Evolutionary conservation across 2,113 vertebrate species (phyloP).

Genomic region (Panthera uncia): DNA sequence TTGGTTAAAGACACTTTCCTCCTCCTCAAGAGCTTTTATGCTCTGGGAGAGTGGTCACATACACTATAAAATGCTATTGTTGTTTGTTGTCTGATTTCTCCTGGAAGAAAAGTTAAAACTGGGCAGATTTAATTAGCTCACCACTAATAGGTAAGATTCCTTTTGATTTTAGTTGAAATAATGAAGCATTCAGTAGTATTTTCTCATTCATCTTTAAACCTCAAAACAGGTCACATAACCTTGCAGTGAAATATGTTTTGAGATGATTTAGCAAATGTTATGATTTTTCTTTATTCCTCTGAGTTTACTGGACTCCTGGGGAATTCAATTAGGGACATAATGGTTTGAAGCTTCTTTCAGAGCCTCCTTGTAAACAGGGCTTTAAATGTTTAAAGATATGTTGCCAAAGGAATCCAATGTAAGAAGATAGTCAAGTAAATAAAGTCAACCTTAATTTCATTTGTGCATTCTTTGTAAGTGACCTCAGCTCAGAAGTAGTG

Average conservation of each 20-base stretch:
- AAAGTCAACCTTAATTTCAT: constrained; percentile 89
- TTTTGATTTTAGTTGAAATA: constrained; percentile 81
- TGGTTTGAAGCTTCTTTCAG: constrained; percentile 90
- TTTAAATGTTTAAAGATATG: constrained; percentile 90
- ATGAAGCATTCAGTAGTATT: constrained; percentile 82
- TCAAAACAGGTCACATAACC: constrained; percentile 84
- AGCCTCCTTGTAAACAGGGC: constrained; percentile 87
- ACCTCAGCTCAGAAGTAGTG: constrained; percentile 85
- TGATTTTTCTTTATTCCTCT: constrained; percentile 87
- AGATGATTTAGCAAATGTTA: constrained; percentile 88
- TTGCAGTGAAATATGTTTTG: constrained; percentile 87
- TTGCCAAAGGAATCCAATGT: constrained; percentile 88
- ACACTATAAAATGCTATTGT: constrained; percentile 22
- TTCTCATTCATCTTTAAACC: constrained; percentile 80
- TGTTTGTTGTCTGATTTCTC: constrained; percentile 45
- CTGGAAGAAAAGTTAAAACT: constrained; percentile 77
- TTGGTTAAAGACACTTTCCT: constrained; percentile 18
- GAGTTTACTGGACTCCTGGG: constrained; percentile 89
- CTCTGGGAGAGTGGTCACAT: neutral
- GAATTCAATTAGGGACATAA: constrained; percentile 90
- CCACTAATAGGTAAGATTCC: constrained; percentile 79
- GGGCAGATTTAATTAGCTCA: constrained; percentile 82
- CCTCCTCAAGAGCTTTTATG: neutral
- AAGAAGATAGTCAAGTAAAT: constrained; percentile 90
- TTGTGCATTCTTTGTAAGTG: constrained; percentile 87